These are phyloP conservation scores for Heteromurus nitidus DNA, from an alignment of 2,888 invertebrate species.

Conservation along the genomic window DNA sequence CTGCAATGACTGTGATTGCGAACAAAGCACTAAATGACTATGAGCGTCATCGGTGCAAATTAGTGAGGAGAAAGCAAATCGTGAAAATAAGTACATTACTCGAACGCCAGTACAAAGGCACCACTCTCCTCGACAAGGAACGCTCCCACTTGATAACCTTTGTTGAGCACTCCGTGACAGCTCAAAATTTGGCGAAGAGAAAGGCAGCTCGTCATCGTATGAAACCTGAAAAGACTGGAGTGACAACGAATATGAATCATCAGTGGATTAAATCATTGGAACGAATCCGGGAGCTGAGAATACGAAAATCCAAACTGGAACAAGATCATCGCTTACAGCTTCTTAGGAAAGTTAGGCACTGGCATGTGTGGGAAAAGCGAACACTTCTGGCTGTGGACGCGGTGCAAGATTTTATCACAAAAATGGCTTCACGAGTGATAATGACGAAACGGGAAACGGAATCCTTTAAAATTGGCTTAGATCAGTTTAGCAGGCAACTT, in stretches of 20 bases:
- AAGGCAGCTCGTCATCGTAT: constrained; percentile 14
- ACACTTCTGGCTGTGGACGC: not conserved
- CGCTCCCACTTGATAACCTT: constrained; percentile 21
- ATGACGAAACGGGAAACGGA: constrained; percentile 36
- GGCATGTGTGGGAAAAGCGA: constrained; percentile 43
- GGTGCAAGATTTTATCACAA: constrained; percentile 18
- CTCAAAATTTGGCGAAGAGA: constrained; percentile 35
- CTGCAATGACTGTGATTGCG: not conserved
- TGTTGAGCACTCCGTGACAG: constrained; percentile 26
- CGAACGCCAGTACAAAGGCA: constrained; percentile 14
- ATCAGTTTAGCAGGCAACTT: constrained; percentile 26
- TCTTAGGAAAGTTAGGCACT: constrained; percentile 24
- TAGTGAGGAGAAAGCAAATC: constrained; percentile 29
- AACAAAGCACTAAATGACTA: constrained; percentile 17
- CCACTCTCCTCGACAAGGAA: not conserved
- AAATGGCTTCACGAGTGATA: constrained; percentile 3
- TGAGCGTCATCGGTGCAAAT: constrained; percentile 32
- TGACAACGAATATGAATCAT: constrained; percentile 7
- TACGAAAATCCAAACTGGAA: constrained; percentile 36
- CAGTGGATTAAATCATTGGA: constrained; percentile 45
- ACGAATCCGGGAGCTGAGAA: constrained; percentile 35
- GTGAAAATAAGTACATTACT: constrained; percentile 22
- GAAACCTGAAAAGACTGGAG: not conserved
- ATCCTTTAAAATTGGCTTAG: not conserved
- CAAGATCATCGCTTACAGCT: constrained; percentile 37